Base-by-base conservation (phyloP, 2,888 invertebrate genomes). In the Epiblema foenella region DNA sequence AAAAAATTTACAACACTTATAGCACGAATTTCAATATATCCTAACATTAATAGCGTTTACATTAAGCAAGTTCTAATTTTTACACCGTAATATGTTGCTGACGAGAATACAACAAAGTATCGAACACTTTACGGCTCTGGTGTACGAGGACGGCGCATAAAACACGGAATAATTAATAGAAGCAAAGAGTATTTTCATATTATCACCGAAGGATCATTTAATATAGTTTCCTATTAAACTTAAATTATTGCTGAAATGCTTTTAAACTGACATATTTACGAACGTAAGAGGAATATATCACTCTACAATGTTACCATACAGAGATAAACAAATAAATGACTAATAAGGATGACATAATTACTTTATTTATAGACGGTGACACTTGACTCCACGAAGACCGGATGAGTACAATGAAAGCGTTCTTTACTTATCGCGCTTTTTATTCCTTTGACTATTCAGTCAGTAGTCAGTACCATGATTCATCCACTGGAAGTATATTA, bases 341-440 rank as follows among this genome's bases (percentile, higher is more conserved):
- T 71, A 79, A 77, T 75, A 73, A 77, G 77, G 75, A 74, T 73
- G 75, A 78, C 76, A 80, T 76, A 79, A 80, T 79, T 77, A 77
- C 76, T 78, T 51, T 71, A 71, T 71, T 71, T 62, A 71, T 67
- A 67, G 77, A 78, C 77, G 77, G 75, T 80, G 79, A 80, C 79
- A 77, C 78, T 71, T 69, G 69, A 78, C 81, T 62, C 56, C 60
- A 85, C 85, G 78, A 84, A 86, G 80, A 77, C 85, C 83, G 83
- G 85, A 85, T 86, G 85, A 78, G 77, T 77, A 83, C 85, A 88
- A 88, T 86, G 79, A 80, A 80, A 80, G 81, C 82, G 81, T 81
- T 83, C 80, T 81, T 76, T 24, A 57, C 56, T 57, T 66, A 33
- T 49, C 56, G 56, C 12, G 37, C 29, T 60, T 68, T 56, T 46